Base-by-base conservation (phyloP, 2,797 vertebrate genomes). In the Limosa lapponica region DNA sequence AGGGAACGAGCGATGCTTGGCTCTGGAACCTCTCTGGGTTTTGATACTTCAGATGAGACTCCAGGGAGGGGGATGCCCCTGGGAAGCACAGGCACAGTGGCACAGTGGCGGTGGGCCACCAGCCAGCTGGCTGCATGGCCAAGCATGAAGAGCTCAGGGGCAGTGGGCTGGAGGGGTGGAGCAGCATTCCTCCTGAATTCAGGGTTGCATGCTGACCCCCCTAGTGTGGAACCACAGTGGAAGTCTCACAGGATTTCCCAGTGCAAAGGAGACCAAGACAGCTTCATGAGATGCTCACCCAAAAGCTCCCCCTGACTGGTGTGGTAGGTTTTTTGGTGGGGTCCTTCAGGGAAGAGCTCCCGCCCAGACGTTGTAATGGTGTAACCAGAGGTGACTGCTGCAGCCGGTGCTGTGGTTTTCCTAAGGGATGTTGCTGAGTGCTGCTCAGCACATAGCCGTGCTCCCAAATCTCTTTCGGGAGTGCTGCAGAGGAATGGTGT, bases 1-100 rank as follows among this genome's bases (percentile, higher is more conserved):
- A 61, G 20, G n/a, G 34, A 13, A 61, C 0, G 2, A 41, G n/a
- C 0, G 1, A 32, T 0, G 0, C 51, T 79, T 30, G 51, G 16
- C 28, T 84, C 65, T 41, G 73, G 43, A 79, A 18, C 39, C 7
- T 59, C 14, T 81, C 54, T 6, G 3, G 4, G 16, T 51, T 70
- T 65, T 46, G 44, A 22, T 48, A 34, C 59, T 73, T 58, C 78
- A 10, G 3, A 5, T 27, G 58, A 77, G 30, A 32, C 6, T 11
- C 15, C 2, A 2, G 52, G 36, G 17, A 2, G 2, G 1, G 2
- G 51, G 51, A 34, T 81, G 73, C 36, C 58, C 14, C 1, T 0
- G 3, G 8, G 16, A 37, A 57, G 18, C 0, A 0, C 2, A 4
- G n/a, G 23, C 66, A 48, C 2, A 2, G 23, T 2, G n/a, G 23